Evolutionary conservation across 2,113 vertebrate genomes (phyloP).

Genomic region (Syngnathus typhle): DNA sequence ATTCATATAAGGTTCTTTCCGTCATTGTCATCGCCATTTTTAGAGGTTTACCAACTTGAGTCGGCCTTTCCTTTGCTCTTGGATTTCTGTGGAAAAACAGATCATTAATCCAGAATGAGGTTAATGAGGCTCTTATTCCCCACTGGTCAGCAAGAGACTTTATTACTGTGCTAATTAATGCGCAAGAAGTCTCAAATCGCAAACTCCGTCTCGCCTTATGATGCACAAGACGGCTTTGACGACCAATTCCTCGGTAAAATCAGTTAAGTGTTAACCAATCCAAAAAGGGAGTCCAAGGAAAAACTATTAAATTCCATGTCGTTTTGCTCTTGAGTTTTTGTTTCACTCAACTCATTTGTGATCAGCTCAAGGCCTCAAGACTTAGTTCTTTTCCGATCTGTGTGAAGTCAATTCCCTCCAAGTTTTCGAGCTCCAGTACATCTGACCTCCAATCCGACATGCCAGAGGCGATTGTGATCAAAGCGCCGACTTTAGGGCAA

Average conservation of each 20-base stretch:
- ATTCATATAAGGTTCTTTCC: neutral
- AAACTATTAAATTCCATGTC: neutral
- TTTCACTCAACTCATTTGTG: too few relatives aligned
- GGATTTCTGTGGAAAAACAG: constrained; percentile 53
- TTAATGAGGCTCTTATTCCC: constrained; percentile 68
- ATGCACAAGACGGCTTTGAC: constrained; percentile 25
- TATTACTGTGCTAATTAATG: constrained; percentile 62
- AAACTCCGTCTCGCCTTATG: constrained; percentile 47
- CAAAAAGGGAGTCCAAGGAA: too few relatives aligned
- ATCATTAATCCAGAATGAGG: constrained; percentile 62
- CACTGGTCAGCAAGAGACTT: constrained; percentile 60
- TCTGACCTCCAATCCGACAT: too few relatives aligned
- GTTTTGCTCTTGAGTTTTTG: neutral
- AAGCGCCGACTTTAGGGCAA: too few relatives aligned
- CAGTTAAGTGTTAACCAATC: constrained; percentile 7
- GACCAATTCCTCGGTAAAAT: neutral
- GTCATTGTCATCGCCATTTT: neutral
- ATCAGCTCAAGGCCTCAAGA: too few relatives aligned
- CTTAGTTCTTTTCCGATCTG: too few relatives aligned
- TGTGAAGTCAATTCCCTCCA: too few relatives aligned
- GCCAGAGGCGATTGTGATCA: too few relatives aligned
- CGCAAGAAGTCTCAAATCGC: constrained; percentile 48
- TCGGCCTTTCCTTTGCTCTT: constrained; percentile 33
- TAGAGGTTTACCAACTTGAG: constrained; percentile 31
- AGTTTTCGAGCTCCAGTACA: too few relatives aligned